phyloP scores from a whole-genome alignment of 1,140 invertebrate genomes.

The Sycophila sp. region DNA sequence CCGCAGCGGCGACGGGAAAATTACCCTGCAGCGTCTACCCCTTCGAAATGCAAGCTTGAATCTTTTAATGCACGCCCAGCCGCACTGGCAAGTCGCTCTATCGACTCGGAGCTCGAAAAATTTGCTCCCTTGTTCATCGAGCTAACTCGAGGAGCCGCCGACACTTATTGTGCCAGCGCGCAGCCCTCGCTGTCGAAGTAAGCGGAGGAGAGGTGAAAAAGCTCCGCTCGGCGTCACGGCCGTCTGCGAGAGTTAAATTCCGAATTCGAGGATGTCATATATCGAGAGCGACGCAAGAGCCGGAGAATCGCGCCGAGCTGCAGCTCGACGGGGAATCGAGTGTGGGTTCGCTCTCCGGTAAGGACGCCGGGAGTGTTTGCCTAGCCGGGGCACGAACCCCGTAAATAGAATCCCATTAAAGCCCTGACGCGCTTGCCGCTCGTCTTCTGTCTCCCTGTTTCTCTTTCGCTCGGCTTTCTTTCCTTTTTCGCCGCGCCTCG shows the following conservation, averaged over 20 bases:
- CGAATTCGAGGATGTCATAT: slow-evolving; percentile 20
- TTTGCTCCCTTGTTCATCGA: too few relatives aligned
- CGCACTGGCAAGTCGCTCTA: too few relatives aligned
- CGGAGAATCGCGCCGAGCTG: slow-evolving; percentile 7
- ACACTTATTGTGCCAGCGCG: not conserved
- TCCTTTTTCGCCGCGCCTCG: not conserved
- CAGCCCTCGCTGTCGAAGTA: slow-evolving; percentile 29
- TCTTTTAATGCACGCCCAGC: too few relatives aligned
- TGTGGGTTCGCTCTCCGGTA: slow-evolving; percentile 23
- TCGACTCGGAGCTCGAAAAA: too few relatives aligned
- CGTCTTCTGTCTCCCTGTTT: slow-evolving; percentile 35
- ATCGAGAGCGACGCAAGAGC: slow-evolving; percentile 24
- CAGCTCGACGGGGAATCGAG: not conserved
- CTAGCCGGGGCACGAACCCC: slow-evolving; percentile 59
- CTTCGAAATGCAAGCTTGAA: too few relatives aligned
- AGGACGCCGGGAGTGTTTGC: slow-evolving; percentile 54
- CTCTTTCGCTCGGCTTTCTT: slow-evolving; percentile 25
- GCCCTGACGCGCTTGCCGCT: slow-evolving; percentile 53
- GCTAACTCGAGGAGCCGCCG: not conserved
- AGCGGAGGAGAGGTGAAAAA: not conserved
- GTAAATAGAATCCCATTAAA: slow-evolving; percentile 66
- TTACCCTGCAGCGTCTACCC: too few relatives aligned
- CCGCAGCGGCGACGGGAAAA: too few relatives aligned
- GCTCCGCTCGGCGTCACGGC: not conserved
- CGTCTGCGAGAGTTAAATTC: slow-evolving; percentile 15